phyloP scores from a whole-genome alignment of 1,140 invertebrate genomes.

The Maniola jurtina region DNA sequence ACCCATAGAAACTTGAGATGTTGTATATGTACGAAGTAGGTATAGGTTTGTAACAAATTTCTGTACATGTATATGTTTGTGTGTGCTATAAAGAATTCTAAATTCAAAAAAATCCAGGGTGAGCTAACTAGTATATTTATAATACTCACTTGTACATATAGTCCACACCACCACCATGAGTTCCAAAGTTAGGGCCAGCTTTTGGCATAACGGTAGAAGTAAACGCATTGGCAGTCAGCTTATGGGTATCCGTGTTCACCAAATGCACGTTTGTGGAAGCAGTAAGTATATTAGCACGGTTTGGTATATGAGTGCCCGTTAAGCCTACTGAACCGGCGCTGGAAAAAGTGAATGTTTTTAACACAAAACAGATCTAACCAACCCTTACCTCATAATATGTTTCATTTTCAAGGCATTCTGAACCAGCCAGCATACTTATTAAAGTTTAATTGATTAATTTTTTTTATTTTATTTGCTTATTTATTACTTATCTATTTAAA shows the following conservation, averaged over 20 bases:
- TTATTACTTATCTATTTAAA: too few relatives aligned
- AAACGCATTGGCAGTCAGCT: conserved; percentile 42
- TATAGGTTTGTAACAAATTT: too few relatives aligned
- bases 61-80: too few relatives aligned
- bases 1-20: too few relatives aligned
- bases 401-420: too few relatives aligned
- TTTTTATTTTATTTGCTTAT: too few relatives aligned
- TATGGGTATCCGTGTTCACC: conserved; percentile 38
- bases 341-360: conserved; percentile 8
- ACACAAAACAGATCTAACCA: neutral
- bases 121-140: neutral
- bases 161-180: conserved; percentile 39
- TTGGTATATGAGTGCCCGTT: conserved; percentile 28
- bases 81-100: too few relatives aligned
- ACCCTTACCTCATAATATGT: neutral
- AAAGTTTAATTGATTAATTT: too few relatives aligned
- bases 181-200: conserved; percentile 36
- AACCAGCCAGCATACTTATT: too few relatives aligned
- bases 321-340: conserved; percentile 20
- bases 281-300: conserved; percentile 33
- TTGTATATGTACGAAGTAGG: too few relatives aligned
- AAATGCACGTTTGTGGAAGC: conserved; percentile 36
- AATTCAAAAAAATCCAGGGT: too few relatives aligned
- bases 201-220: conserved; percentile 38
- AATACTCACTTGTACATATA: conserved; percentile 43